Conservation (phyloP, 2,113 vertebrate genomes). For the Cyanoderma ruficeps region DNA sequence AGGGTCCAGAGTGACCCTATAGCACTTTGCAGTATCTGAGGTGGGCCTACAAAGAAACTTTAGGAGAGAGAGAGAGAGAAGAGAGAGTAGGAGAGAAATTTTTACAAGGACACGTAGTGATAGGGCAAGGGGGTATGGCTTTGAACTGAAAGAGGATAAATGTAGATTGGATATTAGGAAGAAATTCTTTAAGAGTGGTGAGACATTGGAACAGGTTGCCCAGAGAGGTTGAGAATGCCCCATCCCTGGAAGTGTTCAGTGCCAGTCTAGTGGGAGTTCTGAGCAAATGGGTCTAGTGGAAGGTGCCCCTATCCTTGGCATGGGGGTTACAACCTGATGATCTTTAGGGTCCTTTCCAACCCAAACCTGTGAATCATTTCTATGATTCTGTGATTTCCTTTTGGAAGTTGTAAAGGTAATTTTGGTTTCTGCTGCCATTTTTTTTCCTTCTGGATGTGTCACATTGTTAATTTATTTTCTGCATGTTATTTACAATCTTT, state of each 20-base stretch:
- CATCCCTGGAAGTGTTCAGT: not conserved
- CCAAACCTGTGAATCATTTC: not conserved
- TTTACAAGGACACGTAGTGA: fast-evolving
- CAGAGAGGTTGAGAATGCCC: not conserved
- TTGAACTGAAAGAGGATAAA: not conserved
- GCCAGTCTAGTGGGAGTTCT: not conserved
- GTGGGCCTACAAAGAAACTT: not conserved
- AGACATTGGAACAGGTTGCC: not conserved
- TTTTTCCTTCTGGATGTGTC: not conserved
- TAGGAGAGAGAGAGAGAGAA: not conserved
- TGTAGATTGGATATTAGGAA: not conserved
- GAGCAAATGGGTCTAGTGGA: not conserved
- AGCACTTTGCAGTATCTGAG: not conserved
- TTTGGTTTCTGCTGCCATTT: not conserved
- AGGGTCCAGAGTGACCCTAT: not conserved
- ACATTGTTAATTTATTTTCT: not conserved
- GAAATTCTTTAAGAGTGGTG: not conserved
- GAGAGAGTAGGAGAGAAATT: not conserved
- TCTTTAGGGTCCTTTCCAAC: not conserved
- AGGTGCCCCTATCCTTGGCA: not conserved
- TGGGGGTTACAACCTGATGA: not conserved
- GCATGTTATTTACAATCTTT: not conserved
- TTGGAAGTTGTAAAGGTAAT: not conserved
- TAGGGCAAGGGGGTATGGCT: not conserved
- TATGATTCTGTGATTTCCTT: not conserved